These are phyloP conservation scores for Germaria angustata DNA, from an alignment of 2,888 invertebrate species.

Conservation along the genomic window DNA sequence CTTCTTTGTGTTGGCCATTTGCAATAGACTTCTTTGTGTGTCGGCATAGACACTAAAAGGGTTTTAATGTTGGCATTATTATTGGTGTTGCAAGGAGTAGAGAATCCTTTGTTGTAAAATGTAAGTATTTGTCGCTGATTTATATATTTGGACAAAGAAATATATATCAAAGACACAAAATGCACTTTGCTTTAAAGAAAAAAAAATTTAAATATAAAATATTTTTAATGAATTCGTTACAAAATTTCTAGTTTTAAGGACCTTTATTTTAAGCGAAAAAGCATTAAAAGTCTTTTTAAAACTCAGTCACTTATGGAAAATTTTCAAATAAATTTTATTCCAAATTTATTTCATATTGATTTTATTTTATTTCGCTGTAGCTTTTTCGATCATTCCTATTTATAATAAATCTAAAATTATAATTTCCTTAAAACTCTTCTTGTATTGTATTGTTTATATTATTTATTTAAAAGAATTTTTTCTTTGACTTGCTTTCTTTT, in stretches of 20 bases:
- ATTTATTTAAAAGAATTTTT: background rate
- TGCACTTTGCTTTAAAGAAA: background rate
- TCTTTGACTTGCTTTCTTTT: background rate
- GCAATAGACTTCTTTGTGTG: background rate
- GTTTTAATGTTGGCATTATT: slow-evolving; percentile 8
- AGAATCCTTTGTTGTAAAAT: slow-evolving; percentile 5
- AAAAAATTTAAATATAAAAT: too few species aligned
- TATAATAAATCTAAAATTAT: too few species aligned
- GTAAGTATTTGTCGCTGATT: slow-evolving; percentile 5
- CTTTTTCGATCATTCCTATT: too few species aligned
- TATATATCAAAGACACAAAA: background rate
- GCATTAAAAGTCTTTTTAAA: too few species aligned
- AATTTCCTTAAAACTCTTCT: background rate
- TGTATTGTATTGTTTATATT: background rate
- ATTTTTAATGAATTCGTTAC: too few species aligned
- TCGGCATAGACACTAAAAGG: background rate
- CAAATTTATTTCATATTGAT: too few species aligned
- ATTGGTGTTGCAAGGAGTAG: slow-evolving; percentile 2
- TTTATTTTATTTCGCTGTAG: too few species aligned
- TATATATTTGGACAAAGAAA: background rate
- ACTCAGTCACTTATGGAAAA: too few species aligned
- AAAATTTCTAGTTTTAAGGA: too few species aligned
- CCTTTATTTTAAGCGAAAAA: too few species aligned
- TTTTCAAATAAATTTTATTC: background rate
- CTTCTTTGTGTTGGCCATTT: slow-evolving; percentile 47